phyloP scores from a whole-genome alignment of 2,888 invertebrate genomes.

The Chouioia cunea region DNA sequence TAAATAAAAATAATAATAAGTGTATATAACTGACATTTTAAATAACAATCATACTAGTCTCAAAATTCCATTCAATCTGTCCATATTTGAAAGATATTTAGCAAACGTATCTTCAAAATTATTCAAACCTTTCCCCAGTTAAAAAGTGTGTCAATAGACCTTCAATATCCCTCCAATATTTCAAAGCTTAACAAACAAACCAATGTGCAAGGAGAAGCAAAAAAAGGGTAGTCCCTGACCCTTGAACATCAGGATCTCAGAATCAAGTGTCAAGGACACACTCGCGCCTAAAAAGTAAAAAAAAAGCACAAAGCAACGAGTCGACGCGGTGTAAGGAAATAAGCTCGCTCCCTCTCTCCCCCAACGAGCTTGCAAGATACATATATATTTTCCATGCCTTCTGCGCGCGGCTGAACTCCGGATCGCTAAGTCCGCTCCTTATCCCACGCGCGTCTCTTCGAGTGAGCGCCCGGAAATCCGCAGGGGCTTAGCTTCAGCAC shows the following conservation, averaged over 20 bases:
- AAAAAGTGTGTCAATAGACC: too few species aligned
- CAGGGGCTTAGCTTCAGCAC: slow-evolving; percentile 1
- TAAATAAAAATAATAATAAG: too few species aligned
- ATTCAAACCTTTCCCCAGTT: too few species aligned
- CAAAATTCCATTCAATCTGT: too few species aligned
- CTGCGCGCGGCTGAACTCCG: slow-evolving; percentile 56
- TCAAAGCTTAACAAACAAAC: not conserved
- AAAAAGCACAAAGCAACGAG: not conserved
- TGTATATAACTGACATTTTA: too few species aligned
- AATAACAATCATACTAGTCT: too few species aligned
- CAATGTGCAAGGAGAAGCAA: slow-evolving; percentile 39
- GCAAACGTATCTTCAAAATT: too few species aligned
- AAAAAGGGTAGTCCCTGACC: slow-evolving; percentile 66
- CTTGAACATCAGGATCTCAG: slow-evolving; percentile 65
- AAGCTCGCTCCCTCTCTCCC: not conserved
- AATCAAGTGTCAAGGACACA: slow-evolving; percentile 47
- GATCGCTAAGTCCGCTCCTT: slow-evolving; percentile 57
- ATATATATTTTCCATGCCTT: slow-evolving; percentile 12
- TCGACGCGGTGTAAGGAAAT: not conserved
- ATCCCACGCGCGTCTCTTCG: slow-evolving; percentile 55
- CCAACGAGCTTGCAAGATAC: slow-evolving; percentile 17
- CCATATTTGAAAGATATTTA: too few species aligned
- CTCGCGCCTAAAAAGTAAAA: slow-evolving; percentile 2
- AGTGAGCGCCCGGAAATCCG: slow-evolving; percentile 50
- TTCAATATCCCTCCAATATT: not conserved